phyloP scores from a whole-genome alignment of 2,888 invertebrate genomes.

The Mythimna ferrago region DNA sequence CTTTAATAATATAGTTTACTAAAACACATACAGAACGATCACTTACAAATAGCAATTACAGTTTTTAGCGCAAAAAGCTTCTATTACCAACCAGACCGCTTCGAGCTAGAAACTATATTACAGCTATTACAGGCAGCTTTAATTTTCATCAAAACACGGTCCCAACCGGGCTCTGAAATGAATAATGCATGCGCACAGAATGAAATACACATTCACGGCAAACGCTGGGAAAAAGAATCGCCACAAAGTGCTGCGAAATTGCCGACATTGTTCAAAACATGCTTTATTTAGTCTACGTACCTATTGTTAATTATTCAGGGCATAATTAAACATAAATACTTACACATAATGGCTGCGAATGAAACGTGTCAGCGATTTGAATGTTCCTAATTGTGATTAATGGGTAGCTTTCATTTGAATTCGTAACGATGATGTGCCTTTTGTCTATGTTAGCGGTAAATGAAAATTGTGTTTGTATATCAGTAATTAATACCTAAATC shows the following conservation, averaged over 20 bases:
- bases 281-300: conserved; percentile 42
- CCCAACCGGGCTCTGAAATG: conserved; percentile 42
- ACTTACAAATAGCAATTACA: conserved; percentile 5
- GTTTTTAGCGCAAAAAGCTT: neutral
- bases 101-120: conserved; percentile 28
- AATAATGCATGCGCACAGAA: conserved; percentile 63
- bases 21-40: neutral
- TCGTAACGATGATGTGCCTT: conserved; percentile 35
- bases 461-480: conserved; percentile 15
- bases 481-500: neutral
- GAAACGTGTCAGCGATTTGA: conserved; percentile 50
- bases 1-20: neutral
- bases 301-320: conserved; percentile 41
- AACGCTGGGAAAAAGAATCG: conserved; percentile 42
- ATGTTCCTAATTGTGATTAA: conserved; percentile 55
- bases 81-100: neutral
- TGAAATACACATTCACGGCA: conserved; percentile 62
- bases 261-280: conserved; percentile 51
- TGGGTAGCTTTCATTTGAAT: conserved; percentile 43
- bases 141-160: conserved; percentile 53
- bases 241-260: conserved; percentile 54
- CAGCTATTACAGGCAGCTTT: conserved; percentile 36
- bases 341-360: conserved; percentile 33
- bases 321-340: conserved; percentile 48
- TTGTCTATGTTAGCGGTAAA: conserved; percentile 37